Percentiles rank a stretch among this genome's conserved stretches.
Evolutionary conservation across 2,113 vertebrate species (phyloP).

Genomic region (Balaenoptera acutorostrata): DNA sequence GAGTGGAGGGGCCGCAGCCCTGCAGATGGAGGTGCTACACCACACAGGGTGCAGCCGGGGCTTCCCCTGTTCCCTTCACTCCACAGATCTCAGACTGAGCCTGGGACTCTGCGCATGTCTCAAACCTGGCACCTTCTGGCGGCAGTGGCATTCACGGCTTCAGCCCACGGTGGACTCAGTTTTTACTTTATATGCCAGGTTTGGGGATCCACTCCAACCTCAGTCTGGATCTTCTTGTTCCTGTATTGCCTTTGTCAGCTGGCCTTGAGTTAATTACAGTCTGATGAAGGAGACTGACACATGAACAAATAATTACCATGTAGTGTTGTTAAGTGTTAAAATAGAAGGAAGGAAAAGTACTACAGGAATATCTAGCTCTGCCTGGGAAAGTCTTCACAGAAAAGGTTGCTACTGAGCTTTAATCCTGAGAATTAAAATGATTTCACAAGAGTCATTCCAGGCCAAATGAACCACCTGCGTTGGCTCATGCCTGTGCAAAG

Average conservation of each 20-base stretch:
- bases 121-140: background rate
- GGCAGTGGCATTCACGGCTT: background rate
- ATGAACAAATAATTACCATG: background rate
- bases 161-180: background rate
- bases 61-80: background rate
- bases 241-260: background rate
- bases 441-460: background rate
- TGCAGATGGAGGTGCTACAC: background rate
- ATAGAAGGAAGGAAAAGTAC: background rate
- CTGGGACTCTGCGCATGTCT: background rate
- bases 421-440: background rate
- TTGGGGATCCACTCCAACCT: background rate
- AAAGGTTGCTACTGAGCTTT: background rate
- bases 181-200: background rate
- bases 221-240: background rate
- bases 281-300: background rate
- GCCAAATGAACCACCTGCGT: background rate
- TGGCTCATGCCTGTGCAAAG: too few relatives aligned
- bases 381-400: background rate
- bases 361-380: background rate
- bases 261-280: background rate
- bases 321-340: background rate
- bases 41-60: accelerated
- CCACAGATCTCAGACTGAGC: background rate
- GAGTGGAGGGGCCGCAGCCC: background rate